phyloP scores from a whole-genome alignment of 35 echinoderm and acorn worm species.

The Apostichopus californicus region DNA sequence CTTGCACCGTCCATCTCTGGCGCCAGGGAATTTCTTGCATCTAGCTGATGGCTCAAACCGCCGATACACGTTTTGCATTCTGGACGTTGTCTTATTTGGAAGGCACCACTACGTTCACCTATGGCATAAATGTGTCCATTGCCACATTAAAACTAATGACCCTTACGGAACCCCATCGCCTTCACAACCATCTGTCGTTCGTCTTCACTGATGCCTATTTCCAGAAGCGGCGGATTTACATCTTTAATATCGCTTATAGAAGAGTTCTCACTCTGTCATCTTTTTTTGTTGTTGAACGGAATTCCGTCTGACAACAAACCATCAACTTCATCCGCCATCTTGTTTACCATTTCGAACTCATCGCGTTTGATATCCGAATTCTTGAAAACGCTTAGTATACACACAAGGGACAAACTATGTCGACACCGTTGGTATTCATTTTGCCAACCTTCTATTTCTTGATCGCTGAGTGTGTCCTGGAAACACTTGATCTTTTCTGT shows the following conservation, averaged over 20 bases:
- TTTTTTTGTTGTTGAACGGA: background rate
- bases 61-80: conserved; percentile 64
- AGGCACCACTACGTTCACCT: conserved; percentile 71
- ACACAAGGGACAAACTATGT: background rate
- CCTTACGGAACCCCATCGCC: conserved; percentile 57
- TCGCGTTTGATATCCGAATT: background rate
- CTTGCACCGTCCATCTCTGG: conserved; percentile 50
- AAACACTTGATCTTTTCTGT: background rate
- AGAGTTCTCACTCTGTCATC: background rate
- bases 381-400: background rate
- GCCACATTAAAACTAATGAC: conserved; percentile 76
- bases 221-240: background rate
- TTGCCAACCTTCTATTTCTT: conserved; percentile 28
- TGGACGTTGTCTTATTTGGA: conserved; percentile 41
- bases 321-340: background rate
- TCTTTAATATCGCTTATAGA: background rate
- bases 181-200: conserved; percentile 62
- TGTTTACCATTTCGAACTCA: background rate
- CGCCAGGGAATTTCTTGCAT: conserved; percentile 38
- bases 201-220: conserved; percentile 46
- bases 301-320: background rate
- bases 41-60: conserved; percentile 50
- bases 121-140: conserved; percentile 74
- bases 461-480: background rate
- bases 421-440: conserved; percentile 9